phyloP scores from a whole-genome alignment of 2,113 vertebrate species.

The Typhlomys cinereus region DNA sequence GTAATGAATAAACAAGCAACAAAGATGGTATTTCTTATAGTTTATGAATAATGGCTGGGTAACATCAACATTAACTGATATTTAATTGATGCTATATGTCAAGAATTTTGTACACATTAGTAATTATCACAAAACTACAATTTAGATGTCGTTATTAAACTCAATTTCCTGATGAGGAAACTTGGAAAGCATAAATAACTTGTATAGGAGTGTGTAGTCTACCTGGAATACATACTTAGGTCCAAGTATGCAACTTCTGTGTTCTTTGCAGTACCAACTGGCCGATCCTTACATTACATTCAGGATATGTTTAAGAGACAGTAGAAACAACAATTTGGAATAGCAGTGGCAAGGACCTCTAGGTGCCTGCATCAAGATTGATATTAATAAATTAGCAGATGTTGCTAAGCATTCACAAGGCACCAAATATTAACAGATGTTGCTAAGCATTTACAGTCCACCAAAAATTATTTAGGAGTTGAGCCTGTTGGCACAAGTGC shows the following conservation, averaged over 20 bases:
- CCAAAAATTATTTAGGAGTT: background rate
- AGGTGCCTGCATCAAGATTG: background rate
- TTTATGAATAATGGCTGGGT: background rate
- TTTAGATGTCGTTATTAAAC: background rate
- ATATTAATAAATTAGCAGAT: background rate
- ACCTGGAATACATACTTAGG: background rate
- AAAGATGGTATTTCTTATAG: background rate
- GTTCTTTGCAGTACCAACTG: background rate
- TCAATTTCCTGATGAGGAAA: background rate
- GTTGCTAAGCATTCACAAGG: background rate
- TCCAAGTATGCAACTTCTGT: background rate
- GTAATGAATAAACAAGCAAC: too few species aligned
- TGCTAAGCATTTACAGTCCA: background rate
- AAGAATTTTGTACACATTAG: background rate
- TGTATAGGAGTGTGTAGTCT: background rate
- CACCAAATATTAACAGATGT: background rate
- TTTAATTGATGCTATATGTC: background rate
- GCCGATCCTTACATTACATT: background rate
- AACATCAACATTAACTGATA: background rate
- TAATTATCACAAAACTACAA: background rate
- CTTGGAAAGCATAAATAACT: background rate
- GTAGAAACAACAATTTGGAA: background rate
- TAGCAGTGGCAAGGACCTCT: background rate
- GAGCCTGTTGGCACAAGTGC: background rate
- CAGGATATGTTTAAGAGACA: background rate